Percentiles rank a stretch among this genome's conserved stretches.
Conservation (phyloP, 1,140 invertebrate species). For the Drosophila ercepeae region DNA sequence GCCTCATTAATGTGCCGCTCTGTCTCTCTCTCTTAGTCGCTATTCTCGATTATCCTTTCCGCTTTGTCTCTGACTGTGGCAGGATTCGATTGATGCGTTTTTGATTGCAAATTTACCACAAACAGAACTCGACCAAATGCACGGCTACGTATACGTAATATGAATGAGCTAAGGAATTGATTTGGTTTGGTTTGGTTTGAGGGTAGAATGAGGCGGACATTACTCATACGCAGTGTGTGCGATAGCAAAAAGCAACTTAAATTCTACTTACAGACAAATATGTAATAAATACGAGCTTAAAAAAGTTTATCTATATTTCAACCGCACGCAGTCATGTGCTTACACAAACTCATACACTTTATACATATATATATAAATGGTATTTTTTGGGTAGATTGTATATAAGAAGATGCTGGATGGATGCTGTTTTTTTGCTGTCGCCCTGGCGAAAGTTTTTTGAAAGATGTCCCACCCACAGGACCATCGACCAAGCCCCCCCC, state of each 20-base stretch:
- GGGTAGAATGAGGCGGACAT: constrained; percentile 21
- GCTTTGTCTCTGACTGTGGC: constrained; percentile 11
- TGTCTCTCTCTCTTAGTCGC: not conserved
- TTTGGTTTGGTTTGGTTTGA: not conserved
- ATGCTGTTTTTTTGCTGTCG: constrained; percentile 73
- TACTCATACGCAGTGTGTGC: constrained; percentile 68
- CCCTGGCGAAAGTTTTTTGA: constrained; percentile 72
- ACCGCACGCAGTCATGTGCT: constrained; percentile 77
- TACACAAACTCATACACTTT: constrained; percentile 19
- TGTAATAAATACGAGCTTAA: constrained; percentile 82
- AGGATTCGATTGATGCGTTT: constrained; percentile 75
- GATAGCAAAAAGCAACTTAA: constrained; percentile 75
- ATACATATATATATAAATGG: constrained; percentile 3
- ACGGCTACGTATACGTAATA: not conserved
- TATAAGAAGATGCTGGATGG: constrained; percentile 50
- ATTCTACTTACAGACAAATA: constrained; percentile 82
- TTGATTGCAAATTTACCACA: constrained; percentile 78
- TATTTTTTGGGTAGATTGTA: constrained; percentile 26
- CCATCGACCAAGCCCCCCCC: not conserved
- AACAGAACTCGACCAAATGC: constrained; percentile 57
- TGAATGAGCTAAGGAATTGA: constrained; percentile 22
- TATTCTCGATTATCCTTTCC: not conserved
- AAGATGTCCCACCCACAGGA: constrained; percentile 61
- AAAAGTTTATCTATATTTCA: constrained; percentile 82
- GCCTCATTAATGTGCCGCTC: constrained; percentile 67